These are phyloP conservation scores for Ageneiosus marmoratus DNA, from an alignment of 2,113 vertebrate species.

Conservation along the genomic window DNA sequence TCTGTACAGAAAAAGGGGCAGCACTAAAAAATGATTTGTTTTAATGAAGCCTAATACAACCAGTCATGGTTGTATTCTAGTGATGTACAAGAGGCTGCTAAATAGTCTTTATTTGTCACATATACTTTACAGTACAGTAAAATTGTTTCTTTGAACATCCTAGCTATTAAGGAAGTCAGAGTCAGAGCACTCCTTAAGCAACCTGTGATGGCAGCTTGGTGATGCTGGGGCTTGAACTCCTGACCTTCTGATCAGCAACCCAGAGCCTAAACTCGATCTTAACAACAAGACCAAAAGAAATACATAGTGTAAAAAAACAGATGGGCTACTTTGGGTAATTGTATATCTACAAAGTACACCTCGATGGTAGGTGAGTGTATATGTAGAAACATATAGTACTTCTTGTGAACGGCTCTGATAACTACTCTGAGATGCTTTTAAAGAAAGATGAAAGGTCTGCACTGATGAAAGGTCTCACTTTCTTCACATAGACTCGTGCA, in stretches of 20 bases:
- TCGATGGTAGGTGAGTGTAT: background rate
- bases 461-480: conserved; percentile 57
- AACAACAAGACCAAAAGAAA: background rate
- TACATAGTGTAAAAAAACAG: background rate
- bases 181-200: background rate
- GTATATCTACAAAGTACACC: background rate
- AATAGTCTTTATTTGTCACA: background rate
- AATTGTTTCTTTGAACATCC: background rate
- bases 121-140: background rate
- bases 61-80: background rate
- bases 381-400: background rate
- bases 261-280: background rate
- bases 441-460: conserved; percentile 15
- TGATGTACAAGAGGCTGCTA: background rate
- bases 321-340: background rate
- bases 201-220: background rate
- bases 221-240: background rate
- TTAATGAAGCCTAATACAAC: background rate
- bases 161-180: background rate
- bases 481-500: conserved; percentile 32
- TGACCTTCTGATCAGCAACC: background rate
- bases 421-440: background rate
- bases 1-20: background rate
- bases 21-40: background rate
- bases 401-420: background rate